Base-by-base conservation (phyloP, 2,888 invertebrate genomes). In the Scelioninae gen. 2 region DNA sequence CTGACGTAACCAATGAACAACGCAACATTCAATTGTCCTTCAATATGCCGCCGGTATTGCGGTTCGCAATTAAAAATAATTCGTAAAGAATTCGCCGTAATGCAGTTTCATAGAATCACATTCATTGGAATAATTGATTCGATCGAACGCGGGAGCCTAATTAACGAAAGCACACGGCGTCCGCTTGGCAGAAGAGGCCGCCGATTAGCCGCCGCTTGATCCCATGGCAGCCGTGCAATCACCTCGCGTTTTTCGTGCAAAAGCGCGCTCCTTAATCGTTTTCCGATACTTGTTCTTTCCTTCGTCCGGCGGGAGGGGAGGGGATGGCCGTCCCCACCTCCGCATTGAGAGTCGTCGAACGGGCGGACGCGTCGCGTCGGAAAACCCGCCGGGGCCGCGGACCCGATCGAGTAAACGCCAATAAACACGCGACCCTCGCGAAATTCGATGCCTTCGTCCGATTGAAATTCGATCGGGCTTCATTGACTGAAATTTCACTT, bases 201-300 rank as follows among this genome's bases (percentile, higher is more conserved):
- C 43, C 35, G 67, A 58, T 67, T 68, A 60, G 37, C 25, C 9
- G 33, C n/a, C 7, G 15, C 19, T 57, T 41, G 57, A 48, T 70
- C 70, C 41, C 22, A 15, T 25, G 48, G 7, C 50, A 37, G 39
- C 37, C 33, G 53, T 63, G 39, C 28, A 43, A 37, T 63, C 63
- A 35, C 25, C 48, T 63, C 57, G 35, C 50, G 41, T 52, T 52
- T 53, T 57, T 48, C 33, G 22, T 22, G n/a, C n/a, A n/a, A 13
- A 15, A 60, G 33, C 33, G 53, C 39, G n/a, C 6, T 55, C 63
- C 63, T 31, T 65, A 60, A 60, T 72, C 60, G 65, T 72, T 72
- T 65, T 72, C 65, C 72, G 16, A 65, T 72, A 72, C 31, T 61
- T 65, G 53, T 71, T 31, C 15, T 11, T n/a, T n/a, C n/a, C n/a